Evolutionary conservation across 2,797 vertebrate species (phyloP).

Genomic region (Sebastes paucispinis): DNA sequence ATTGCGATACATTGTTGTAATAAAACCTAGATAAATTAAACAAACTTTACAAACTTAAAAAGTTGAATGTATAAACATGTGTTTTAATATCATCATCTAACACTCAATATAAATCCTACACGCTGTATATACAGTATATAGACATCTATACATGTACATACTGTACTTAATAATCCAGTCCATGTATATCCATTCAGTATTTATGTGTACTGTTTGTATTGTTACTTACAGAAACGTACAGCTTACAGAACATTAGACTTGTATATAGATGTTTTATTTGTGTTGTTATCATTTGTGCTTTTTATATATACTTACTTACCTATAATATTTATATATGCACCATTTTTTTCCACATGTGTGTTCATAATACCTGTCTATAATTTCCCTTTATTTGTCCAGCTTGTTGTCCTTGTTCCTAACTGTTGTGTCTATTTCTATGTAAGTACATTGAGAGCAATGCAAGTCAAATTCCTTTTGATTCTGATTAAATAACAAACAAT

Average conservation of each 20-base stretch:
- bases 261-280: background rate
- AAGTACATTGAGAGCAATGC: too few species aligned
- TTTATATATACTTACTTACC: background rate
- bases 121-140: too few species aligned
- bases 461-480: background rate
- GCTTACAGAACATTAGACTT: too few species aligned
- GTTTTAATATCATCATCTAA: background rate
- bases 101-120: background rate
- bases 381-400: too few species aligned
- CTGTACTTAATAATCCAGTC: too few species aligned
- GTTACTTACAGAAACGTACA: background rate
- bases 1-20: background rate
- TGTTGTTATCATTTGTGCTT: background rate
- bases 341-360: too few species aligned
- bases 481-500: background rate
- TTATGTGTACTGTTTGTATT: too few species aligned
- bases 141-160: too few species aligned
- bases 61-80: too few species aligned
- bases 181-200: background rate
- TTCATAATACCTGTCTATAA: too few species aligned
- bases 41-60: background rate
- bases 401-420: background rate
- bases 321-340: too few species aligned
- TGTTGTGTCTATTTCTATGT: too few species aligned
- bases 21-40: background rate